These are phyloP conservation scores for Drosophila birchii DNA, from an alignment of 2,888 invertebrate genomes.

Conservation along the genomic window DNA sequence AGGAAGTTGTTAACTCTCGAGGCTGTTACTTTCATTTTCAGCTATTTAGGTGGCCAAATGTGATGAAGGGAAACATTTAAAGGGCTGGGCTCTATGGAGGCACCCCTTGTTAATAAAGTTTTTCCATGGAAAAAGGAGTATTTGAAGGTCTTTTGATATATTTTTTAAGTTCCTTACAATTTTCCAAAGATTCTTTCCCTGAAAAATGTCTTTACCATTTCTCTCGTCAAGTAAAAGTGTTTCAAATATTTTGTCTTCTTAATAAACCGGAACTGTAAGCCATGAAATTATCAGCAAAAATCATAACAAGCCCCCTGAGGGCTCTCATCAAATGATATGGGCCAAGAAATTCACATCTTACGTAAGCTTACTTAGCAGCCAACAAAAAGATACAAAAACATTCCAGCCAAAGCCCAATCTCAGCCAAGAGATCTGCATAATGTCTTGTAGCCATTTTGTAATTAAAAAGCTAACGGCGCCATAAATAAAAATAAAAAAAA, in stretches of 20 bases:
- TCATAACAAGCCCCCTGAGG: conserved; percentile 6
- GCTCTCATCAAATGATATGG: neutral
- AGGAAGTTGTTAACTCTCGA: conserved; percentile 63
- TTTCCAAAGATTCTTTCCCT: neutral
- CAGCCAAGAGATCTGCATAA: conserved; percentile 61
- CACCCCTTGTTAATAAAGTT: neutral
- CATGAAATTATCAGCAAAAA: neutral
- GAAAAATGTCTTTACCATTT: conserved; percentile 1
- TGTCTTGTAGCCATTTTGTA: conserved; percentile 76
- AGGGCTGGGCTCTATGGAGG: neutral
- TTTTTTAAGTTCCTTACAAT: neutral
- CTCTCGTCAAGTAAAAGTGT: neutral
- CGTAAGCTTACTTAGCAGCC: conserved; percentile 25
- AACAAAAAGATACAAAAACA: conserved; percentile 32
- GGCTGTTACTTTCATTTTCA: conserved; percentile 51
- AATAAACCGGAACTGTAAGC: neutral
- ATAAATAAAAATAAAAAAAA: conserved; percentile 55
- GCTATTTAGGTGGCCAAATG: conserved; percentile 6
- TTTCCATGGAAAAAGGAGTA: neutral
- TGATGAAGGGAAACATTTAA: neutral
- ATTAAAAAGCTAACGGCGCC: conserved; percentile 72
- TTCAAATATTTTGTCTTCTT: neutral
- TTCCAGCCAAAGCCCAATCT: conserved; percentile 35
- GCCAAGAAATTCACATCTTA: conserved; percentile 23
- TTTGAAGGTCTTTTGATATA: neutral